These are phyloP conservation scores for Gobius niger DNA, from an alignment of 2,113 vertebrate genomes.

Conservation along the genomic window DNA sequence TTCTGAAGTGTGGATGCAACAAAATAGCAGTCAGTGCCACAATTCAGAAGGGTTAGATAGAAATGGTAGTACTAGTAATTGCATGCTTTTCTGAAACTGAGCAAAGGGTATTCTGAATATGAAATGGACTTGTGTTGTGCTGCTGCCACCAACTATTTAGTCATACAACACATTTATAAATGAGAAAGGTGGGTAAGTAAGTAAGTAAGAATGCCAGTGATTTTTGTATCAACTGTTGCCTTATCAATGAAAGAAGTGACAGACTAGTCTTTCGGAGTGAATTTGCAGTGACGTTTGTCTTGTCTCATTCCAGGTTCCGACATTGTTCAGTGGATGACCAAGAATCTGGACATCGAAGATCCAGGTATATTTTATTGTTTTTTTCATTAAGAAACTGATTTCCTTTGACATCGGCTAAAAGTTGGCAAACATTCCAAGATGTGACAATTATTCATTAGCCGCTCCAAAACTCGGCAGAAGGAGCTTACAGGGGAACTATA, in stretches of 20 bases:
- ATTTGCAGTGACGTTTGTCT: constrained; percentile 33
- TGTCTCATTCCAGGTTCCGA: constrained; percentile 85
- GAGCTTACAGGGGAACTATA: background rate
- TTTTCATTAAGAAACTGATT: background rate
- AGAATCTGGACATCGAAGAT: constrained; percentile 95
- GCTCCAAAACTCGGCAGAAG: background rate
- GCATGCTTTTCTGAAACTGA: background rate
- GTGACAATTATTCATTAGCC: constrained; percentile 15
- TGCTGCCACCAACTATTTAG: too few relatives aligned
- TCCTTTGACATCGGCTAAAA: background rate
- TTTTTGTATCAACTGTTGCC: too few relatives aligned
- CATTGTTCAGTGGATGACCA: constrained; percentile 97
- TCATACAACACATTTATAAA: too few relatives aligned
- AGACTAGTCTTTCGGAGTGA: constrained; percentile 6
- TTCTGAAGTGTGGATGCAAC: background rate
- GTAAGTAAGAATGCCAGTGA: too few relatives aligned
- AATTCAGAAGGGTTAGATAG: background rate
- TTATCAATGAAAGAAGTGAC: too few relatives aligned
- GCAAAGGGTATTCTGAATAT: background rate
- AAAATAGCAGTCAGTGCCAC: background rate
- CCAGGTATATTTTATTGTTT: constrained; percentile 78
- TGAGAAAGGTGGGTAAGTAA: too few relatives aligned
- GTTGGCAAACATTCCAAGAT: background rate
- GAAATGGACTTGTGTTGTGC: too few relatives aligned
- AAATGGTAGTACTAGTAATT: too few relatives aligned